These are phyloP conservation scores for Clarias macrocephalus DNA, from an alignment of 2,113 vertebrate species.

Conservation along the genomic window DNA sequence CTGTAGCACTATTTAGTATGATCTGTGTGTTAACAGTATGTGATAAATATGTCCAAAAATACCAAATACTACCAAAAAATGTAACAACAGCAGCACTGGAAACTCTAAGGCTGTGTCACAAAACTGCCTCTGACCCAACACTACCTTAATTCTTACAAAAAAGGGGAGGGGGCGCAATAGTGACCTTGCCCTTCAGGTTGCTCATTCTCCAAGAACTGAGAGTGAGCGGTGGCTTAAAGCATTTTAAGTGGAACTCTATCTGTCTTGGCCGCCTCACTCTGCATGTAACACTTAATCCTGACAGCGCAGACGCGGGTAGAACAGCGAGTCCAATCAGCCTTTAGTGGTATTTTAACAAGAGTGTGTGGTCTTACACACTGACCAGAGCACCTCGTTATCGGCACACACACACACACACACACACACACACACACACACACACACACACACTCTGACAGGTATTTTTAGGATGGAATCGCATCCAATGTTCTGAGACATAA, in stretches of 20 bases:
- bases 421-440: neutral
- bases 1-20: neutral
- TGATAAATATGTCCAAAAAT: neutral
- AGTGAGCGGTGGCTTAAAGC: neutral
- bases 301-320: neutral
- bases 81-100: neutral
- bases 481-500: neutral
- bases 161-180: neutral
- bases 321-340: neutral
- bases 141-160: neutral
- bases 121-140: neutral
- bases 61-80: neutral
- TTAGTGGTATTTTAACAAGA: constrained; percentile 13
- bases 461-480: neutral
- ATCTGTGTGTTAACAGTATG: neutral
- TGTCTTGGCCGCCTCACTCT: neutral
- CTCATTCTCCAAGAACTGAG: neutral
- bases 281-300: constrained; percentile 4
- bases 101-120: neutral
- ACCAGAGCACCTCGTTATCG: neutral
- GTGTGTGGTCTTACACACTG: constrained; percentile 3
- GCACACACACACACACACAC: neutral
- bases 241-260: neutral
- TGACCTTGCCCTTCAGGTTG: neutral
- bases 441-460: neutral